Conservation (phyloP, 1,140 invertebrate genomes). For the Periplaneta americana region DNA sequence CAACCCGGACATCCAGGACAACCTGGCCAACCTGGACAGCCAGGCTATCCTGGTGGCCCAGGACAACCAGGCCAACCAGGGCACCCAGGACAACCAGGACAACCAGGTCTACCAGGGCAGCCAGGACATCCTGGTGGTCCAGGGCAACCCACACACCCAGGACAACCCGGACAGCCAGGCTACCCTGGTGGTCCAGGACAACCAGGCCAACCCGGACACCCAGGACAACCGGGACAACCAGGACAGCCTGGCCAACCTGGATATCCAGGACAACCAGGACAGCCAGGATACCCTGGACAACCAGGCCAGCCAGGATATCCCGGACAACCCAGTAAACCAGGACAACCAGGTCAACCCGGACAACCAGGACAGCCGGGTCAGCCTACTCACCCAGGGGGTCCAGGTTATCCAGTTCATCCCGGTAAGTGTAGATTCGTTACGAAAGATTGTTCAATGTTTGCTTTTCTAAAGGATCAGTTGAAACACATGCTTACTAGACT, state of each 20-base stretch:
- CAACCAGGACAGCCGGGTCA: conserved; percentile 21
- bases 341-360: conserved; percentile 22
- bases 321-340: conserved; percentile 26
- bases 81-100: conserved; percentile 29
- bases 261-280: conserved; percentile 19
- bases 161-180: conserved; percentile 25
- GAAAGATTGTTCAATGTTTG: too few species aligned
- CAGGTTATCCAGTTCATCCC: conserved; percentile 6
- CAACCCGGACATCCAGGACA: conserved; percentile 23
- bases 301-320: conserved; percentile 21
- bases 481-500: too few species aligned
- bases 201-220: conserved; percentile 22
- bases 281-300: conserved; percentile 20
- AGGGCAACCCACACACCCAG: conserved; percentile 29
- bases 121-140: conserved; percentile 29
- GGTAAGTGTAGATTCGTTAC: too few species aligned
- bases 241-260: conserved; percentile 14
- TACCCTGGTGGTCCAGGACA: conserved; percentile 23
- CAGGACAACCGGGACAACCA: conserved; percentile 23
- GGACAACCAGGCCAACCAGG: conserved; percentile 34
- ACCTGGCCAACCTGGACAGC: conserved; percentile 29
- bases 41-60: conserved; percentile 34
- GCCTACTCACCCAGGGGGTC: conserved; percentile 6
- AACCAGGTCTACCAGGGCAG: conserved; percentile 34
- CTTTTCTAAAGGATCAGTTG: too few species aligned